Conservation (phyloP, 2,888 invertebrate genomes). For the Diaprepes abbreviatus region DNA sequence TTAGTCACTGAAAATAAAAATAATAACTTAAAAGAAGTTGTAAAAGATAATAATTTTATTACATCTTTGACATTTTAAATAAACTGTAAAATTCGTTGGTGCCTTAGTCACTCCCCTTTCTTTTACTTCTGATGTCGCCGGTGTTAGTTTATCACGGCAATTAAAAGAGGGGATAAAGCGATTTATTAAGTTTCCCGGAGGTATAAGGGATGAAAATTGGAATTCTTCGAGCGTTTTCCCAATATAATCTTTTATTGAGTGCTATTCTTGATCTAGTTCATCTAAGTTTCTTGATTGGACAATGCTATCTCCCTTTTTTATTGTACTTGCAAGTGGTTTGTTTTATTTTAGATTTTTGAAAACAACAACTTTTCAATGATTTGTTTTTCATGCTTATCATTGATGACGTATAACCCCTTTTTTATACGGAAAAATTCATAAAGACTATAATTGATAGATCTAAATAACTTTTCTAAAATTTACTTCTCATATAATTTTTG, state of each 20-base stretch:
- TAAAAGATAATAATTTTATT: too few species aligned
- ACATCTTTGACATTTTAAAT: not conserved
- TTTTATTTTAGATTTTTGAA: not conserved
- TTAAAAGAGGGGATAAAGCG: constrained; percentile 27
- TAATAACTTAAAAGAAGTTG: too few species aligned
- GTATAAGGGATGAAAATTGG: constrained; percentile 33
- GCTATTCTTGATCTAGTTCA: constrained; percentile 15
- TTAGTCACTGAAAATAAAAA: too few species aligned
- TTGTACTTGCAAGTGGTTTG: not conserved
- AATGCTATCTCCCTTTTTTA: constrained; percentile 7
- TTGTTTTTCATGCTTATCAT: too few species aligned
- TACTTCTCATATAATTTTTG: too few species aligned
- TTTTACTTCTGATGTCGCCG: constrained; percentile 23
- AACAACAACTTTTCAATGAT: too few species aligned
- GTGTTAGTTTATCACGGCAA: constrained; percentile 29
- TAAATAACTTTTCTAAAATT: too few species aligned
- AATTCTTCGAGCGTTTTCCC: constrained; percentile 30
- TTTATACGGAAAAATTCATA: too few species aligned
- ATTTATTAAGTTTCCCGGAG: constrained; percentile 28
- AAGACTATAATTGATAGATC: too few species aligned
- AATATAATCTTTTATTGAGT: constrained; percentile 33
- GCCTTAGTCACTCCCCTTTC: constrained; percentile 38
- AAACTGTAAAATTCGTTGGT: constrained; percentile 28
- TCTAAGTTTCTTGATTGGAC: constrained; percentile 30
- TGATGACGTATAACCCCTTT: too few species aligned